Conservation (phyloP, 2,888 invertebrate species). For the Pherbina coryleti region DNA sequence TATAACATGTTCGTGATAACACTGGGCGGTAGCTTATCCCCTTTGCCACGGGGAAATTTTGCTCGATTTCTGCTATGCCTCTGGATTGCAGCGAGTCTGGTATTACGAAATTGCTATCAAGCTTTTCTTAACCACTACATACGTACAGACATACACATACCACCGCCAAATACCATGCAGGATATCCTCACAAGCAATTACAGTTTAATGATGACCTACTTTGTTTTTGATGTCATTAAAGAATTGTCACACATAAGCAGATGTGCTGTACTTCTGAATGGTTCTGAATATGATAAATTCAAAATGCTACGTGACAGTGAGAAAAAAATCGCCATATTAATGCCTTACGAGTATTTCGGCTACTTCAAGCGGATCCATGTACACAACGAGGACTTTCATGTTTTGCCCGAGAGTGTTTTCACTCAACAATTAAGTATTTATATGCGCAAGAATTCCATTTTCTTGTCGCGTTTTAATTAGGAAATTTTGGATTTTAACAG, state of each 20-base stretch:
- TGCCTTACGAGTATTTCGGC: slow-evolving; percentile 50
- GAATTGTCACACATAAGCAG: slow-evolving; percentile 39
- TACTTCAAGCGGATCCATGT: slow-evolving; percentile 45
- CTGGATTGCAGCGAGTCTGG: slow-evolving; percentile 52
- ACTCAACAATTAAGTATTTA: slow-evolving; percentile 54
- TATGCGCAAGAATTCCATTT: slow-evolving; percentile 51
- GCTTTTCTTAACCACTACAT: slow-evolving; percentile 53
- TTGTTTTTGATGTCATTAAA: slow-evolving; percentile 33
- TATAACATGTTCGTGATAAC: slow-evolving; percentile 51
- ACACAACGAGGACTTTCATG: slow-evolving; percentile 40
- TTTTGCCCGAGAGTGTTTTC: slow-evolving; percentile 50
- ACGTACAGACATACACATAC: slow-evolving; percentile 45
- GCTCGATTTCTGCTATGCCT: slow-evolving; percentile 54
- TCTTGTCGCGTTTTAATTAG: slow-evolving; percentile 47
- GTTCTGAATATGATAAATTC: slow-evolving; percentile 46
- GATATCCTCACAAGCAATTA: slow-evolving; percentile 46
- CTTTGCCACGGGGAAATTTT: slow-evolving; percentile 50
- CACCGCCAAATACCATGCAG: slow-evolving; percentile 46
- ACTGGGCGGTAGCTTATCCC: slow-evolving; percentile 50
- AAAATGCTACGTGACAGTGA: slow-evolving; percentile 41
- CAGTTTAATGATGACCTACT: slow-evolving; percentile 45
- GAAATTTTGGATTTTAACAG: slow-evolving; percentile 46
- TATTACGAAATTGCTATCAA: slow-evolving; percentile 56
- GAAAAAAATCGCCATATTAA: slow-evolving; percentile 48
- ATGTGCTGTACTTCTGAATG: slow-evolving; percentile 45